Percentiles rank a stretch among this genome's conserved stretches.
Conservation (phyloP, 2,797 vertebrate genomes). For the Microctenopoma stevenorrisi region DNA sequence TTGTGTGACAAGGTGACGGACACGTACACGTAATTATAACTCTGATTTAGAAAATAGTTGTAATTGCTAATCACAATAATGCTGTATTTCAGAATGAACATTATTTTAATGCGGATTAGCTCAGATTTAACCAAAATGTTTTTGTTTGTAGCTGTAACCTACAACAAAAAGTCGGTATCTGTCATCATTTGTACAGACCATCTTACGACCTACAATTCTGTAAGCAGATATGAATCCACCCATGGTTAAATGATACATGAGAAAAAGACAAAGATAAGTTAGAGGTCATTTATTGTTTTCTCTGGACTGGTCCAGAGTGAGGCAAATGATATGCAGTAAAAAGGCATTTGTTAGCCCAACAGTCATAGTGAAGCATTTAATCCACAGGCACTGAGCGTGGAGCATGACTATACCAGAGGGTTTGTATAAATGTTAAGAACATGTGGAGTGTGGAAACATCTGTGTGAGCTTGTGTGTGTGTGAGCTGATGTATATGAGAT, state of each 20-base stretch:
- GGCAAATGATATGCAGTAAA: slow-evolving; percentile 81
- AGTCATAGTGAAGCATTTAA: slow-evolving; percentile 74
- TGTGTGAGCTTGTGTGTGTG: slow-evolving; percentile 40
- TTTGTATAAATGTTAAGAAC: slow-evolving; percentile 47
- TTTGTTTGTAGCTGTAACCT: neutral
- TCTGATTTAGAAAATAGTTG: neutral
- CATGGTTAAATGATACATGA: neutral
- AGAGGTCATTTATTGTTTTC: slow-evolving; percentile 83
- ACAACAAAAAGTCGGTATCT: neutral
- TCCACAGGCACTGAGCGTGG: slow-evolving; percentile 76
- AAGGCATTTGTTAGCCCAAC: slow-evolving; percentile 77
- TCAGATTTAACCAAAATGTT: neutral
- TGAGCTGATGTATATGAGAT: slow-evolving; percentile 33
- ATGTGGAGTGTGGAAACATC: slow-evolving; percentile 39
- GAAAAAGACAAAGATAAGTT: slow-evolving; percentile 58
- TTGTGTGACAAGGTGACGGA: slow-evolving; percentile 22
- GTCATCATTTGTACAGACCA: too few relatives aligned
- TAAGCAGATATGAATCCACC: neutral
- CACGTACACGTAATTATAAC: neutral
- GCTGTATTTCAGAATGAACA: neutral
- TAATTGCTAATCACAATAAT: too few relatives aligned
- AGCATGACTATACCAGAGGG: slow-evolving; percentile 56
- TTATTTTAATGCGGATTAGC: neutral
- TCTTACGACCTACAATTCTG: neutral
- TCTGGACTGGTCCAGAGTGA: slow-evolving; percentile 74